These are phyloP conservation scores for Mya arenaria DNA, from an alignment of 1,140 invertebrate genomes.

Conservation along the genomic window DNA sequence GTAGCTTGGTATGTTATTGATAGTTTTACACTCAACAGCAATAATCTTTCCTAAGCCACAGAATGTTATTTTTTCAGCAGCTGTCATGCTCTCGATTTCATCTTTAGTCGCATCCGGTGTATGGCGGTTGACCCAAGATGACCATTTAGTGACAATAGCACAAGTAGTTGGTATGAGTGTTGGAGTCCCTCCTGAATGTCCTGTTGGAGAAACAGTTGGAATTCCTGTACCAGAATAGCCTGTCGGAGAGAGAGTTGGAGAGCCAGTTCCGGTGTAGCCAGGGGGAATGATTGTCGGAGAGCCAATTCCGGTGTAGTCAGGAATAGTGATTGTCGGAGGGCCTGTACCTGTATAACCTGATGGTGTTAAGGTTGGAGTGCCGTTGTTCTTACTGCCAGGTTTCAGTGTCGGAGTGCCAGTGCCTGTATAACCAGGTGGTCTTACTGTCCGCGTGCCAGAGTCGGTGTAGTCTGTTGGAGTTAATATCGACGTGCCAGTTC, in stretches of 20 bases:
- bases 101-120: constrained; percentile 44
- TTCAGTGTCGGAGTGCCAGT: neutral
- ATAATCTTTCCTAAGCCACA: constrained; percentile 46
- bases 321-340: neutral
- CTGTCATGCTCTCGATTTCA: constrained; percentile 56
- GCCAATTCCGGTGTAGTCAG: neutral
- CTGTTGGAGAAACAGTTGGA: no score
- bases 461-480: neutral
- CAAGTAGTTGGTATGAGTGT: neutral
- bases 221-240: neutral
- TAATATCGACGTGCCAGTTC: neutral
- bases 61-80: constrained; percentile 43
- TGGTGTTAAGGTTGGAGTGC: neutral
- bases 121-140: constrained; percentile 55
- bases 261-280: neutral
- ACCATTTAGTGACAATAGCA: constrained; percentile 30
- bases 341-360: neutral
- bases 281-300: neutral
- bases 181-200: neutral
- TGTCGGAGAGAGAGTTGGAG: neutral
- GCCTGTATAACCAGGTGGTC: neutral
- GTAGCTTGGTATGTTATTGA: constrained; percentile 53
- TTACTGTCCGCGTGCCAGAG: neutral
- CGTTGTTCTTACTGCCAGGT: neutral
- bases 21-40: constrained; percentile 55